These are phyloP conservation scores for Florisuga fusca DNA, from an alignment of 2,797 vertebrate genomes.

Conservation along the genomic window DNA sequence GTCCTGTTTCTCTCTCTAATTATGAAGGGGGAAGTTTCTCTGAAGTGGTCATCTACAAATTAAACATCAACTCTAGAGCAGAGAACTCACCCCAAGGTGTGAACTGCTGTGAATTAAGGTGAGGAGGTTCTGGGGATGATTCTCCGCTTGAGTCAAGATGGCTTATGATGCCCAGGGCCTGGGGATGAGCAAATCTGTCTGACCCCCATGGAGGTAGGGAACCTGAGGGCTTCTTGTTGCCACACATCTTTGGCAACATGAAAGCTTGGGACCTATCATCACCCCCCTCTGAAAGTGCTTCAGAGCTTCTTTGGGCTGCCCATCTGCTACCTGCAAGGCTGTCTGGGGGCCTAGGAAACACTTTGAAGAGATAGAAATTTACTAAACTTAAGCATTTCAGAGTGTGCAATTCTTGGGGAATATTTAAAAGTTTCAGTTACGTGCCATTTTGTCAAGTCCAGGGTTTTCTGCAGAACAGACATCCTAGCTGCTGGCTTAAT, in stretches of 20 bases:
- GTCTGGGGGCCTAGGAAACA: neutral
- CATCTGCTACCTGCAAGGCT: neutral
- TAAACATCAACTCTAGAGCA: neutral
- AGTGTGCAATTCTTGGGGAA: neutral
- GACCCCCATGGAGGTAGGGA: neutral
- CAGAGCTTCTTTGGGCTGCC: neutral
- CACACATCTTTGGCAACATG: neutral
- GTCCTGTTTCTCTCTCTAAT: neutral
- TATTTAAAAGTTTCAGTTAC: neutral
- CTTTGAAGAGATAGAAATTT: neutral
- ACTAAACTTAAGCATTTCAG: neutral
- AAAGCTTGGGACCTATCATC: neutral
- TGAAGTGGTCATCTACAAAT: neutral
- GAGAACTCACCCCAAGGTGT: neutral
- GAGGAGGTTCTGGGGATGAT: neutral
- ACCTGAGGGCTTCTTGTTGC: neutral
- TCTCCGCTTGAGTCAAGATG: neutral
- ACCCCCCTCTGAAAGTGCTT: neutral
- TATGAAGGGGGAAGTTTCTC: neutral
- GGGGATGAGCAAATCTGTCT: neutral
- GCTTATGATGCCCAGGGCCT: neutral
- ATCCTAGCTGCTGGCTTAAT: neutral
- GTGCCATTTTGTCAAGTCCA: neutral
- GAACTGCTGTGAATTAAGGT: neutral
- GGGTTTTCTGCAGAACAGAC: neutral